phyloP scores from a whole-genome alignment of 2,888 invertebrate species.

The Osmoderma eremita region DNA sequence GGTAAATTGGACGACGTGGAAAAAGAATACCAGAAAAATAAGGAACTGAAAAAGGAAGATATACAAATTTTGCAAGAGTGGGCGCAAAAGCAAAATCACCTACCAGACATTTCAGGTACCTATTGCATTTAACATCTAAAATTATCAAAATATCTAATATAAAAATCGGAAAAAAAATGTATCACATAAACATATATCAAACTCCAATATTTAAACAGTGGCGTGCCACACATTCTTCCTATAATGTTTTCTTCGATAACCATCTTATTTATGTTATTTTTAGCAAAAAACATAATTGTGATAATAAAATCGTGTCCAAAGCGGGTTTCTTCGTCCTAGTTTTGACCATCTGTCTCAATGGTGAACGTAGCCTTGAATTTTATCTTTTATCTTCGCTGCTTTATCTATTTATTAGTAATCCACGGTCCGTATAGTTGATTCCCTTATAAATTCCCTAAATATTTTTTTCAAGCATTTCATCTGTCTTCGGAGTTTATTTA shows the following conservation, averaged over 20 bases:
- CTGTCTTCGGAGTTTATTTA: too few relatives aligned
- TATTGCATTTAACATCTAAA: not conserved
- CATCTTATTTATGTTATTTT: too few relatives aligned
- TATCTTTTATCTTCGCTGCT: too few relatives aligned
- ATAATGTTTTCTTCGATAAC: not conserved
- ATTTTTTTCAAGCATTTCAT: too few relatives aligned
- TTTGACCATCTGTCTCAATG: too few relatives aligned
- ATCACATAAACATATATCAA: not conserved
- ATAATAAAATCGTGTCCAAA: too few relatives aligned
- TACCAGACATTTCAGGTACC: slow-evolving; percentile 60
- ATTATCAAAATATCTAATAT: not conserved
- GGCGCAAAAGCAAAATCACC: slow-evolving; percentile 75
- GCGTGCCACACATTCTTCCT: not conserved
- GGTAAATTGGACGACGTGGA: slow-evolving; percentile 56
- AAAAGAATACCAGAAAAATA: slow-evolving; percentile 71
- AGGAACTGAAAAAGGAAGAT: slow-evolving; percentile 70
- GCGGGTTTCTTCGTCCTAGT: too few relatives aligned
- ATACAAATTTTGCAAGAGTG: slow-evolving; percentile 71
- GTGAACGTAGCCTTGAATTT: too few relatives aligned
- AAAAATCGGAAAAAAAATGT: not conserved
- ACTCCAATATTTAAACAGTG: not conserved
- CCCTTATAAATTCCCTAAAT: too few relatives aligned
- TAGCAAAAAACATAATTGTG: too few relatives aligned
- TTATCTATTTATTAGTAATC: too few relatives aligned
- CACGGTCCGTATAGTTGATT: too few relatives aligned